Evolutionary conservation across 2,888 invertebrate genomes (phyloP), one percentile per base, ranked within the genome.

Genomic region (Dryadula phaetusa): DNA sequence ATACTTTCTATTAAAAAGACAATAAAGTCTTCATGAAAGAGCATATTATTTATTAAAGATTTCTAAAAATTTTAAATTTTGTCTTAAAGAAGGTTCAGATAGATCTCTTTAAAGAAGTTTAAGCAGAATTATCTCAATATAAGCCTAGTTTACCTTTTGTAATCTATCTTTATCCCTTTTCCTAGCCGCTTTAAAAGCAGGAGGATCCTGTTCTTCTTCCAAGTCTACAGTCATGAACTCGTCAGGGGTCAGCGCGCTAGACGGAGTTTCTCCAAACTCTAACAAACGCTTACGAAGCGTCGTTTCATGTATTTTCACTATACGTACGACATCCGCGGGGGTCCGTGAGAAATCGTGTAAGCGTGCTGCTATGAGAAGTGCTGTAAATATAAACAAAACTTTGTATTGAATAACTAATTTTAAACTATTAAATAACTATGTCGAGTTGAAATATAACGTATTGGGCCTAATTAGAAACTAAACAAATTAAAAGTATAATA

Each of bases 201-300:
- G 99, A 8, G 99, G 98, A 52, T 99, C 99, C 84, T 98, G 98
- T 80, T 98, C 98, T 76, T 98, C 98, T 82, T 99, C 99, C 75
- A 99, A 90, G 83, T 99, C 99, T 0, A 99, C 97, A 0, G 96
- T 97, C 95, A 98, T 97, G 83, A 99, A 99, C 91, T 99, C 99
- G 76, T 99, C 99, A 28, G 99, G 92, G 0, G 99, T 99, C 62
- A 99, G 91, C 8, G 96, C 96, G 80, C 99, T 98, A 12, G 99
- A 98, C 0, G 99, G 98, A 0, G 99, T 99, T 76, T 98, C 98
- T 0, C 98, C 98, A 85, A 99, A 99, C 90, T 99, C 99, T 32
- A 96, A 94, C 44, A 99, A 93, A 68, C 97, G 94, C 93, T 98
- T 99, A 65, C 98, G 94, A 44, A 99, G 91, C 0, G 99, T 99